A percentile compares a stretch with the other conserved stretches of the same genome.
These are phyloP conservation scores for Triops cancriformis DNA, from an alignment of 1,140 invertebrate genomes.

Conservation along the genomic window DNA sequence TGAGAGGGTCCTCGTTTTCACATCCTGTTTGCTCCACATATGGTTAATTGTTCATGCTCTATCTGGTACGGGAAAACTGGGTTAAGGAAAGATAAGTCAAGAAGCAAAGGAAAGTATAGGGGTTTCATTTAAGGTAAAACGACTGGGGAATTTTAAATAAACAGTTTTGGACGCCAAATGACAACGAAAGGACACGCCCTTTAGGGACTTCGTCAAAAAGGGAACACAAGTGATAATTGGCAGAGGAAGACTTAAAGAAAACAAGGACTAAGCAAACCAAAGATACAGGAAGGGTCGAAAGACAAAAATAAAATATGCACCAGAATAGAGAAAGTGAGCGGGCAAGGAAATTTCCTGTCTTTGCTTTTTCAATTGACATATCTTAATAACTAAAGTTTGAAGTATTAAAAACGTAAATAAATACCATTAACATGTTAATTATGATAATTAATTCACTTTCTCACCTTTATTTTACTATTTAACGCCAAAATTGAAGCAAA, in stretches of 20 bases:
- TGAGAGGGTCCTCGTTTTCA: neutral
- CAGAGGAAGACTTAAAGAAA: neutral
- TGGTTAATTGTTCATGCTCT: neutral
- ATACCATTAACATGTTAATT: neutral
- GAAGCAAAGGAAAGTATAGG: neutral
- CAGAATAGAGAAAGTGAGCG: neutral
- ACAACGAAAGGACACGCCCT: neutral
- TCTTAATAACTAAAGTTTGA: neutral
- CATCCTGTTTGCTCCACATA: slow-evolving; percentile 3
- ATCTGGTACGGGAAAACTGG: neutral
- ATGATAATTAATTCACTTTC: neutral
- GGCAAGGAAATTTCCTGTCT: neutral
- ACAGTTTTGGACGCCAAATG: neutral
- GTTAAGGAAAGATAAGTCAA: neutral
- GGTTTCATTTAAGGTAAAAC: neutral
- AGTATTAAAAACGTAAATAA: neutral
- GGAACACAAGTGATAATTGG: neutral
- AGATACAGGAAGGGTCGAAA: neutral
- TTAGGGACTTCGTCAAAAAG: neutral
- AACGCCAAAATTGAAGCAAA: neutral
- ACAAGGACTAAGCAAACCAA: neutral
- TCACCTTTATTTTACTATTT: neutral
- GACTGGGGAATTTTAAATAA: neutral
- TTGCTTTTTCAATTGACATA: neutral
- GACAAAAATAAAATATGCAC: neutral